Conservation (phyloP, 2,888 invertebrate genomes). For the Meiosimyza platycephala region DNA sequence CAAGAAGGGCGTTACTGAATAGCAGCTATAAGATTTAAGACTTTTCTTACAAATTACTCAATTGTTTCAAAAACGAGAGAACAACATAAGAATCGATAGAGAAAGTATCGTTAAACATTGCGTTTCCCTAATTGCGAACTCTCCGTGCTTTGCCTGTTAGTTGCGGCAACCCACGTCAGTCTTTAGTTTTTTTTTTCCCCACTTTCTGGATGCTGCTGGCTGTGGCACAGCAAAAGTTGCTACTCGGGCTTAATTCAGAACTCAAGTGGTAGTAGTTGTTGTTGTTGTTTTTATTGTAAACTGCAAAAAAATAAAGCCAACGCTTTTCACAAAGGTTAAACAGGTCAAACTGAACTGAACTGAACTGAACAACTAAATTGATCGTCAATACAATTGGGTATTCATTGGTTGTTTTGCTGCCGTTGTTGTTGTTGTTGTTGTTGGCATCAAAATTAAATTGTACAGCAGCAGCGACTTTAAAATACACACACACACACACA, state of each 20-base stretch:
- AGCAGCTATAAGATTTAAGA: too few species aligned
- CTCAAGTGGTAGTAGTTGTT: constrained; percentile 49
- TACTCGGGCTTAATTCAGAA: constrained; percentile 62
- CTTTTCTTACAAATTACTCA: too few species aligned
- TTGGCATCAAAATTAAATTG: constrained; percentile 55
- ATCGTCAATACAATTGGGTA: constrained; percentile 55
- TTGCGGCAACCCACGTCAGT: too few species aligned
- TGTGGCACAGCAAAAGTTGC: constrained; percentile 58
- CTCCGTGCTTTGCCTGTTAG: neutral
- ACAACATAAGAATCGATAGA: too few species aligned
- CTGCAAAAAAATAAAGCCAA: neutral
- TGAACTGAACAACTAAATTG: constrained; percentile 18
- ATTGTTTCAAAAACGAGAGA: too few species aligned
- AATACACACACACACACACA: constrained; percentile 29
- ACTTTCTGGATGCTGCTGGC: constrained; percentile 34
- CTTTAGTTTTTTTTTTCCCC: too few species aligned
- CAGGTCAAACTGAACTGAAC: constrained; percentile 11
- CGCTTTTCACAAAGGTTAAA: constrained; percentile 18
- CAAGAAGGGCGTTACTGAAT: too few species aligned
- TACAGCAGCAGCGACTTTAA: constrained; percentile 49
- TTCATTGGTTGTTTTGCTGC: constrained; percentile 30
- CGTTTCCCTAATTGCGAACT: too few species aligned
- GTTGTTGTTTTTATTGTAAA: constrained; percentile 49
- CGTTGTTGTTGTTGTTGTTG: constrained; percentile 16
- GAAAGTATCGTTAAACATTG: too few species aligned